Percentiles rank a stretch among this genome's conserved stretches.
phyloP scores from a whole-genome alignment of 2,888 invertebrate genomes.

The Lithophane socia region DNA sequence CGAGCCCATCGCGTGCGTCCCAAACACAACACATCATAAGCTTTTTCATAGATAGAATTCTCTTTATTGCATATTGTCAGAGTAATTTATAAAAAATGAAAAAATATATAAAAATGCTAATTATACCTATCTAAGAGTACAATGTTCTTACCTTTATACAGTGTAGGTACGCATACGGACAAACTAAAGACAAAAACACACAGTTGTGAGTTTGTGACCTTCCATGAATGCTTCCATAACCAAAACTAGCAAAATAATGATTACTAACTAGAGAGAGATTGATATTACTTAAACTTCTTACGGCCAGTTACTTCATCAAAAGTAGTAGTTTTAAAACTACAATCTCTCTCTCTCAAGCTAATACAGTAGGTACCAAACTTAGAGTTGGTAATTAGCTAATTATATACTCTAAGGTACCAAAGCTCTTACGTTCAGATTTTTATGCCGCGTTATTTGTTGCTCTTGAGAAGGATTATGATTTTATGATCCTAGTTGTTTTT shows the following conservation, averaged over 20 bases:
- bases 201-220: too few species aligned
- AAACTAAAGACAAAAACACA: background rate
- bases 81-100: background rate
- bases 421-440: background rate
- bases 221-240: background rate
- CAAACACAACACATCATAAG: constrained; percentile 1
- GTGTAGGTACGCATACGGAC: background rate
- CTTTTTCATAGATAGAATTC: background rate
- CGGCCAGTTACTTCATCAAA: too few species aligned
- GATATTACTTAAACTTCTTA: too few species aligned
- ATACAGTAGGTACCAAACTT: too few species aligned
- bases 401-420: too few species aligned
- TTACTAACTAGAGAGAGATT: background rate
- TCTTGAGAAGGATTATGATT: background rate
- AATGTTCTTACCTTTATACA: too few species aligned
- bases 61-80: background rate
- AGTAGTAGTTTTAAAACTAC: background rate
- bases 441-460: too few species aligned
- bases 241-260: background rate
- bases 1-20: constrained; percentile 11
- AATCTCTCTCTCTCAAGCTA: background rate
- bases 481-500: background rate
- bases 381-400: too few species aligned
- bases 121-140: background rate
- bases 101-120: background rate